Evolutionary conservation across 1,140 invertebrate species (phyloP), one percentile per base, ranked within the genome.

Genomic region (Sipha flava): DNA sequence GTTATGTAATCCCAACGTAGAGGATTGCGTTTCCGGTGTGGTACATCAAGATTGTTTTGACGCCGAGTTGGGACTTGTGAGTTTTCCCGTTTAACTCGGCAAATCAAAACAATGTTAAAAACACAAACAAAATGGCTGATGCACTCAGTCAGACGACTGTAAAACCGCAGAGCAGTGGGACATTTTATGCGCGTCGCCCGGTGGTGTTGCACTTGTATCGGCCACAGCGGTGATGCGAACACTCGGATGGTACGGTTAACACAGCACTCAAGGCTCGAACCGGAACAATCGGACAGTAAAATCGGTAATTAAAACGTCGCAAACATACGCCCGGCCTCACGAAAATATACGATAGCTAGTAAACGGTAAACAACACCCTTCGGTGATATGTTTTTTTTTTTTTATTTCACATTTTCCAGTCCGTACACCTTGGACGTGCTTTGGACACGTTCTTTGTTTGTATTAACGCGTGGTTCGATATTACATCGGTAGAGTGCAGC

Each of bases 361-460:
- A 77, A 77, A 77, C 73, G 73, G 73, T 77, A 77, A 77, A 77
- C 73, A 77, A 77, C 73, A 77, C 73, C 73, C 73, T 77, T 77
- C 73, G 73, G 73, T 77, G 73, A 77, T 77, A 77, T 77, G 73
- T 77, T 59, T 52, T 73, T 72, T 72, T 72, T 49, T 73, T 62
- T 66, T 66, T 77, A 43, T 52, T 75, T 75, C 34, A 77, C 49
- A 77, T 77, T 77, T 77, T 77, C 73, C 73, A 77, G 73, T 57
- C 73, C 73, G 73, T 77, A 77, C 47, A 77, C 73, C 73, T 77
- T 77, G 73, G 47, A 52, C 70, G 70, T 73, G 70, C 70, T 43
- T 73, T 54, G 47, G 73, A 77, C 73, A 77, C 73, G 73, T 77
- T 77, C 73, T 77, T 77, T 77, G 73, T 77, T 77, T 77, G 73